These are phyloP conservation scores for Catagonus wagneri DNA, from an alignment of 2,113 vertebrate species.

Conservation along the genomic window DNA sequence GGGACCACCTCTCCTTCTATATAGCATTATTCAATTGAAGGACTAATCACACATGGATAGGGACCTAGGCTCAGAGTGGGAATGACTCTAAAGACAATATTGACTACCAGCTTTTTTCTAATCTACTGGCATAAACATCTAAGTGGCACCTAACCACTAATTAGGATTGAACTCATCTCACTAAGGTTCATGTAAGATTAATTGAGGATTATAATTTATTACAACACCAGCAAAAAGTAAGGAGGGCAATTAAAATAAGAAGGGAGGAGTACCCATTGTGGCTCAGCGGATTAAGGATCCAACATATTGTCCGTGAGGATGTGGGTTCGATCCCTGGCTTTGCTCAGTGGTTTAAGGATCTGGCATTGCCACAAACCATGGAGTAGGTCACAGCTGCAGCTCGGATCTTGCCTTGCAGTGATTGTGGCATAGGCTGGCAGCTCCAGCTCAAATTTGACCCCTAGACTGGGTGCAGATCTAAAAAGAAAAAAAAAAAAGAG, in stretches of 20 bases:
- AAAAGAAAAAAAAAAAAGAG: too few species aligned
- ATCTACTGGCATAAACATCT: background rate
- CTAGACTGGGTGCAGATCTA: too few species aligned
- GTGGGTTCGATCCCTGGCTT: too few species aligned
- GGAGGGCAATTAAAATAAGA: background rate
- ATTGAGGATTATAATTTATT: background rate
- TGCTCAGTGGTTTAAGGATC: too few species aligned
- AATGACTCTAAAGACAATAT: background rate
- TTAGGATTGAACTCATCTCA: background rate
- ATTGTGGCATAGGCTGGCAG: too few species aligned
- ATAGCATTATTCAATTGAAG: background rate
- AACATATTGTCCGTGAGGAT: too few species aligned
- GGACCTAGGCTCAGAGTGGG: background rate
- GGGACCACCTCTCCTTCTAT: background rate
- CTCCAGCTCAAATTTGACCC: too few species aligned
- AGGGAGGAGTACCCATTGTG: too few species aligned
- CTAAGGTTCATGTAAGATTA: background rate
- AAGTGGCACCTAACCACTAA: accelerated
- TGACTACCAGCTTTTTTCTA: conserved; percentile 40
- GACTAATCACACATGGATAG: background rate
- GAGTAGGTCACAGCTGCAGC: too few species aligned
- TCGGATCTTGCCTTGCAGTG: too few species aligned
- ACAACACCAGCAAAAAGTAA: background rate
- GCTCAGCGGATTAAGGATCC: too few species aligned
- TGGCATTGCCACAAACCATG: too few species aligned